These are phyloP conservation scores for Anadara kagoshimensis DNA, from an alignment of 1,140 invertebrate species.

Conservation along the genomic window DNA sequence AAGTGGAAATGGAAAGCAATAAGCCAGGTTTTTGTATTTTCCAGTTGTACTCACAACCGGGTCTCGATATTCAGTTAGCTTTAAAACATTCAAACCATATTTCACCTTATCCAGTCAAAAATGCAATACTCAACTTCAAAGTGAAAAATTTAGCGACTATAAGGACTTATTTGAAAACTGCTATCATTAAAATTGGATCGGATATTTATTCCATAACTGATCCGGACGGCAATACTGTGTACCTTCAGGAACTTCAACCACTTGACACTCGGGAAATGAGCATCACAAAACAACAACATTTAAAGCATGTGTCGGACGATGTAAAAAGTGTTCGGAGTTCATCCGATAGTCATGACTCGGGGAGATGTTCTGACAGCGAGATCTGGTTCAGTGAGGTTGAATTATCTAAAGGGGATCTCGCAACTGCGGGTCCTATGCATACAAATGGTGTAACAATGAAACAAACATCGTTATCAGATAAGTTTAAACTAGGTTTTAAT, in stretches of 20 bases:
- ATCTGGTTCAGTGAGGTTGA: conserved; percentile 40
- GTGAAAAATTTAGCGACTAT: conserved; percentile 40
- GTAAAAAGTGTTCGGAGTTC: conserved; percentile 36
- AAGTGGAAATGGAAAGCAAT: conserved; percentile 54
- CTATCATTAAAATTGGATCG: conserved; percentile 11
- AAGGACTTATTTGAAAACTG: conserved; percentile 14
- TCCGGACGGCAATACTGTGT: conserved; percentile 57
- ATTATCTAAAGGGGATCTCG: too few relatives aligned
- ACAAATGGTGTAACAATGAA: too few relatives aligned
- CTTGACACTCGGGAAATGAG: background rate
- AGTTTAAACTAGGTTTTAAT: too few relatives aligned
- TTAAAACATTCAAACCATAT: conserved; percentile 54
- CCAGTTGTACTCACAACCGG: conserved; percentile 38
- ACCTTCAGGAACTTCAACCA: conserved; percentile 30
- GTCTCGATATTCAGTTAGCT: conserved; percentile 47
- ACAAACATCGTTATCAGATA: too few relatives aligned
- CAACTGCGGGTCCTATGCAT: too few relatives aligned
- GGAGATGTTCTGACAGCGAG: conserved; percentile 41
- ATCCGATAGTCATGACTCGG: conserved; percentile 41
- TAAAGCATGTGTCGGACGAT: conserved; percentile 25
- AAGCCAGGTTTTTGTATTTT: conserved; percentile 61
- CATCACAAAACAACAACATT: background rate
- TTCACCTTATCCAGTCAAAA: conserved; percentile 42
- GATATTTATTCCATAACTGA: conserved; percentile 40
- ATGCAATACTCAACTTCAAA: conserved; percentile 48